These are phyloP conservation scores for Volucella zonaria DNA, from an alignment of 2,888 invertebrate species.

Conservation along the genomic window DNA sequence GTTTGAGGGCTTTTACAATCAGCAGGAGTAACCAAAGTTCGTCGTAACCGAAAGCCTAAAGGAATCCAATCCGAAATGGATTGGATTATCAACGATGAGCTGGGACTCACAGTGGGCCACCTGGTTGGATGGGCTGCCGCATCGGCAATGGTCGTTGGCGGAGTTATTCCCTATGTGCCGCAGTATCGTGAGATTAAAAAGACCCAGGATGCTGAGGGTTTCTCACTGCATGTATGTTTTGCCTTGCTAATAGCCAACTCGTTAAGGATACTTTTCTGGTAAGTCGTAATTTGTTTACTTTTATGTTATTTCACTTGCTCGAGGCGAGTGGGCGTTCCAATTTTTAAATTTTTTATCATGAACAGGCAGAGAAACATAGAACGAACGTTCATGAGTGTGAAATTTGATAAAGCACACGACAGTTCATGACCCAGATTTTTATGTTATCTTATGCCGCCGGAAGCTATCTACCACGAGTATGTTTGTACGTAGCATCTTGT, in stretches of 20 bases:
- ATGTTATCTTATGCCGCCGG: constrained; percentile 1
- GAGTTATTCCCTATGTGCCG: constrained; percentile 97
- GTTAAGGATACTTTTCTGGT: constrained; percentile 99
- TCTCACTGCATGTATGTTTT: constrained; percentile 97
- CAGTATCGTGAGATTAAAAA: constrained; percentile 96
- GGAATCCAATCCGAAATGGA: constrained; percentile 84
- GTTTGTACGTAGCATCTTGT: no score
- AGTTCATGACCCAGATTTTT: constrained; percentile 4
- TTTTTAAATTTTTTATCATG: not conserved
- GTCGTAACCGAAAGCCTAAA: constrained; percentile 10
- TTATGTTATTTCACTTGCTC: not conserved
- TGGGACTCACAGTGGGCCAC: constrained; percentile 89
- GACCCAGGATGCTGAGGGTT: constrained; percentile 97
- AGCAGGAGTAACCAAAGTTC: constrained; percentile 27
- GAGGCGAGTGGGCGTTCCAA: not conserved
- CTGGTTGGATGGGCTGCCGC: constrained; percentile 91
- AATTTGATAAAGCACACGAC: not conserved
- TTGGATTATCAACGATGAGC: constrained; percentile 90
- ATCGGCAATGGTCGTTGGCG: constrained; percentile 96
- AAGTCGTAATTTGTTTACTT: constrained; percentile 79
- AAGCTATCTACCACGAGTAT: not conserved
- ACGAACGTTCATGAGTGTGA: not conserved
- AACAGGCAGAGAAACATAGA: not conserved
- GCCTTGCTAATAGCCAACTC: constrained; percentile 97
- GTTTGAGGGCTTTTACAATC: constrained; percentile 22